Percentiles rank a stretch among this genome's conserved stretches.
Evolutionary conservation across 2,113 vertebrate genomes (phyloP).

Genomic region (Equus quagga): DNA sequence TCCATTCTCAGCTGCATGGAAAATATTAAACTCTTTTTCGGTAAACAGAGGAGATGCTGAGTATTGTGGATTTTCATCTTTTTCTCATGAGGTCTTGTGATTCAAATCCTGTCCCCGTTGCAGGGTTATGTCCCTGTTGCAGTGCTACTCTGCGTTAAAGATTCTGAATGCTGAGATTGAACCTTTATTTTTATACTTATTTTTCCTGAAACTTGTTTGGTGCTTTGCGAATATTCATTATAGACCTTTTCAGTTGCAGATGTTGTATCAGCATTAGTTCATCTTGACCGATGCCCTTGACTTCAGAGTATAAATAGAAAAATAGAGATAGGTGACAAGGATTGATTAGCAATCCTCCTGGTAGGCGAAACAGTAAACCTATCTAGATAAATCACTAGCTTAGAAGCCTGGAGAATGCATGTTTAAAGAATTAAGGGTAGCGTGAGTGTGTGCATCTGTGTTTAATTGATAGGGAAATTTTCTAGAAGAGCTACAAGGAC

Average conservation of each 20-base stretch:
- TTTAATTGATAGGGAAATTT: slow-evolving; percentile 63
- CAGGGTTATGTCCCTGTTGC: slow-evolving; percentile 39
- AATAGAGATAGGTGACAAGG: slow-evolving; percentile 79
- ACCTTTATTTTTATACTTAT: slow-evolving; percentile 22
- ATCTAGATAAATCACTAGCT: slow-evolving; percentile 75
- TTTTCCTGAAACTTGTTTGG: slow-evolving; percentile 6
- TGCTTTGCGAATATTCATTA: slow-evolving; percentile 73
- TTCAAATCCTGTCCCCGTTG: slow-evolving; percentile 48
- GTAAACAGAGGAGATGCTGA: slow-evolving; percentile 68
- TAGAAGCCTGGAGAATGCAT: slow-evolving; percentile 46
- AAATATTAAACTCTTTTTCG: slow-evolving; percentile 60
- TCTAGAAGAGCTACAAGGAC: slow-evolving; percentile 55
- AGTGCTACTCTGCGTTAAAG: slow-evolving; percentile 50
- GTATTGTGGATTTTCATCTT: slow-evolving; percentile 75
- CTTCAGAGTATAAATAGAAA: slow-evolving; percentile 80
- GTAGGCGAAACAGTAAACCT: slow-evolving; percentile 69
- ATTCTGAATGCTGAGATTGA: slow-evolving; percentile 52
- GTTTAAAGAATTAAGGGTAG: slow-evolving; percentile 67
- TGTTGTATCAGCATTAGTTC: slow-evolving; percentile 72
- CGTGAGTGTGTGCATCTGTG: neutral
- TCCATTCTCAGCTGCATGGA: slow-evolving; percentile 53
- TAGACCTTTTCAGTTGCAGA: slow-evolving; percentile 65
- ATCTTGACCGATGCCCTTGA: slow-evolving; percentile 84
- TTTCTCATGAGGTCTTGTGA: slow-evolving; percentile 66
- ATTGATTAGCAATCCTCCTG: slow-evolving; percentile 83